Percentiles rank a stretch among this genome's conserved stretches.
Conservation (phyloP, 2,113 vertebrate genomes). For the Phrynocephalus versicolor region DNA sequence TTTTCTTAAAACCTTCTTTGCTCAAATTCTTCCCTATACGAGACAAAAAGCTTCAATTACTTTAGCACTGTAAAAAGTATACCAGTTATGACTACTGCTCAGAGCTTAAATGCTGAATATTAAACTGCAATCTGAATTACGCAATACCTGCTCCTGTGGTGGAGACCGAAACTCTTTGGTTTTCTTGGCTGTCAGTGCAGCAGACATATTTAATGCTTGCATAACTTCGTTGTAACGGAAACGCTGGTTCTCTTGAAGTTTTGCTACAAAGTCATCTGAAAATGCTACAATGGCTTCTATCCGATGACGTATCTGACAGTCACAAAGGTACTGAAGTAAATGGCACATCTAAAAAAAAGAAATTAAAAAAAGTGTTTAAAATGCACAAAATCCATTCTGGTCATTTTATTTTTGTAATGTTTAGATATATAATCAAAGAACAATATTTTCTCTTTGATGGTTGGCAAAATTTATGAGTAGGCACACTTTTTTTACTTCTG, state of each 20-base stretch:
- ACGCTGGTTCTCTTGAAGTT: slow-evolving; percentile 93
- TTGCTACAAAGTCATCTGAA: slow-evolving; percentile 93
- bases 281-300: slow-evolving; percentile 97
- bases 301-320: slow-evolving; percentile 93
- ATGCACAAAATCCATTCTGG: not conserved
- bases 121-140: not conserved
- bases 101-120: not conserved
- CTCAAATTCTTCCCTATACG: not conserved
- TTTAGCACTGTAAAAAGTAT: not conserved
- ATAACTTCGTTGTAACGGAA: slow-evolving; percentile 98
- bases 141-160: slow-evolving; percentile 92
- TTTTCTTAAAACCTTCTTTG: not conserved
- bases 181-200: slow-evolving; percentile 92
- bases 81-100: not conserved
- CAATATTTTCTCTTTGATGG: not conserved
- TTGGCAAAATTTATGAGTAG: not conserved
- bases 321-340: slow-evolving; percentile 93
- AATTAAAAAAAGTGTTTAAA: not conserved
- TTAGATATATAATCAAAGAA: not conserved
- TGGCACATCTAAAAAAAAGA: slow-evolving; percentile 87
- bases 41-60: not conserved
- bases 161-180: slow-evolving; percentile 96
- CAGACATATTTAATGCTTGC: slow-evolving; percentile 98
- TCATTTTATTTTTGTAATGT: not conserved
- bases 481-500: not conserved